Base-by-base conservation (phyloP, 2,797 vertebrate genomes). In the Chiroxiphia lanceolata region DNA sequence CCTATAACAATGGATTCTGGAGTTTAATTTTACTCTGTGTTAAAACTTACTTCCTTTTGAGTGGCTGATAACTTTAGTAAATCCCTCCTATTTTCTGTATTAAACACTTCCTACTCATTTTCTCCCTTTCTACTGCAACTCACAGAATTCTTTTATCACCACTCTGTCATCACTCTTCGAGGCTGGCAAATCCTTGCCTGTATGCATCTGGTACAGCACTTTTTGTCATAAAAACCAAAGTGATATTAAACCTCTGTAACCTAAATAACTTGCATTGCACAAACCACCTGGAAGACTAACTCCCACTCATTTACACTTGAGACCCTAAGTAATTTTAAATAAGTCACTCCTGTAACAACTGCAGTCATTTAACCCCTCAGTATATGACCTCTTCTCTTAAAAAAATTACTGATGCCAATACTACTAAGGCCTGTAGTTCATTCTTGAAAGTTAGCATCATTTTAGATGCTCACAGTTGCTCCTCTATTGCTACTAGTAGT, bases 211-310 rank as follows among this genome's bases (percentile, higher is more conserved):
- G 51, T 70, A 57, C 16, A 92, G 44, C n/a, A 80, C 42, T 71
- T 95, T 97, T 91, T 86, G 33, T 80, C 60, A 80, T 75, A 80
- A 90, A 93, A 80, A 4, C 23, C 36, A 25, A 80, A 83, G 89
- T 38, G 0, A n/a, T 74, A 68, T 27, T 74, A 83, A 94, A 71
- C 48, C 19, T 85, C 53, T 83, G 33, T 51, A 90, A 85, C 29
- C 51, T 60, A 89, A 95, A 84, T 70, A 77, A 77, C 45, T 94
- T 19, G 44, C 16, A 38, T 36, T 56, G 56, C 63, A 53, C 36
- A 91, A 92, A 70, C 26, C 68, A 77, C 89, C 71, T 77, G 67
- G 57, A 83, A 94, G 79, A 91, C 57, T 77, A 89, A 72, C 76
- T 93, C 20, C 13, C n/a, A 34, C 63, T 90, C n/a, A 72, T 86